Evolutionary conservation across 2,113 vertebrate genomes (phyloP), one percentile per base, ranked within the genome.

Genomic region (Junco hyemalis): DNA sequence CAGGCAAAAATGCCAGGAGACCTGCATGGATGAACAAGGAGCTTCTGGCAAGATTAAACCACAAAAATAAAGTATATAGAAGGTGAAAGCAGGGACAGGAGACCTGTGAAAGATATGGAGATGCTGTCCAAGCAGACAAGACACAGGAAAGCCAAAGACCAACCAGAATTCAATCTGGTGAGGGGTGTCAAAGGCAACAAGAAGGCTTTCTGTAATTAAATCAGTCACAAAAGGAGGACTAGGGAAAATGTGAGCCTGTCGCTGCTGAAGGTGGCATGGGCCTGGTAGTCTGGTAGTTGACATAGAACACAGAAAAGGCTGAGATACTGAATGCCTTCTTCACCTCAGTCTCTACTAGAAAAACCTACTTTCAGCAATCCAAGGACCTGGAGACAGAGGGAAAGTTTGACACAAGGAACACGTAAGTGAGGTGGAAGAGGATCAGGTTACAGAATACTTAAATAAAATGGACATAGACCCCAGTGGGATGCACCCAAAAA

Each of bases 381-480:
- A 72, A 73, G n/a, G 29, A 68, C 22, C 15, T 33, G 36, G 22
- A 57, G 60, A 45, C 8, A 68, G 12, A 72, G 33, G 31, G 11
- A n/a, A 36, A 44, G 20, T 64, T 70, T 77, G 50, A 63, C 19
- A 11, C 21, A 47, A 35, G 36, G 21, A 59, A 47, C 38, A 51
- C 0, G 0, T 44, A 35, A 3, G 2, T 18, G 16, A 56, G 8
- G 42, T 47, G 56, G 24, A 57, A 64, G 56, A 81, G 12, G 29
- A 20, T 70, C 44, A 77, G 70, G 33, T 70, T 57, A 64, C 12
- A 64, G 29, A 71, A 65, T 24, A 70, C 29, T 35, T 57, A n/a
- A 31, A 36, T 20, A 50, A 47, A 53, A n/a, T 53, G 45, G 38
- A 77, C n/a, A 23, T 28, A 10, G 36, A 33, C 24, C 17, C 35